A percentile compares a stretch with the other conserved stretches of the same genome.
phyloP scores from a whole-genome alignment of 2,797 vertebrate species.

The Alcedo atthis region DNA sequence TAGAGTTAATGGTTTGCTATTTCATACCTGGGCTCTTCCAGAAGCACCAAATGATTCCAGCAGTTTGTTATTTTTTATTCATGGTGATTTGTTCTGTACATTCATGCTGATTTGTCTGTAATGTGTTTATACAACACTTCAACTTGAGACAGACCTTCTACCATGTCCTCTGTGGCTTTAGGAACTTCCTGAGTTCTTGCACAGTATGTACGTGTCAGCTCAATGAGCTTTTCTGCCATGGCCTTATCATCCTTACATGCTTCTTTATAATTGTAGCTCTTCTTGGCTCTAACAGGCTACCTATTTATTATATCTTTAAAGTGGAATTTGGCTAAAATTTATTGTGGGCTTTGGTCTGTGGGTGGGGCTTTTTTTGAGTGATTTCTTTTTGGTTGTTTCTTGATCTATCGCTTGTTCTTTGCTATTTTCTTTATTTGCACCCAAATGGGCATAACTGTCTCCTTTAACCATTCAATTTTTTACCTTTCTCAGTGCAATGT shows the following conservation, averaged over 20 bases:
- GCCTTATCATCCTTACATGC: background rate
- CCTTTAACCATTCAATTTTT: background rate
- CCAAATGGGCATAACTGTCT: background rate
- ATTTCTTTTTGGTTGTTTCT: background rate
- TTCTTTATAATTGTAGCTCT: background rate
- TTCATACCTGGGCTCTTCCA: background rate
- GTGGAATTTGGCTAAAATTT: background rate
- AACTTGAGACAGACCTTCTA: background rate
- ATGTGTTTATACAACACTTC: background rate
- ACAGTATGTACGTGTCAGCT: background rate
- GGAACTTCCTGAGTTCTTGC: background rate
- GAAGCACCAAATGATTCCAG: background rate
- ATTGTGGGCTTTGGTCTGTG: background rate
- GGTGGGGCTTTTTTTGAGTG: background rate
- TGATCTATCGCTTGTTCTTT: background rate
- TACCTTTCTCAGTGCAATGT: background rate
- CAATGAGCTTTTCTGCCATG: background rate
- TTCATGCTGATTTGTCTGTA: background rate
- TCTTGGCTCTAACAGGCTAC: background rate
- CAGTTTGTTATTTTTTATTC: background rate
- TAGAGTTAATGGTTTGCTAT: background rate
- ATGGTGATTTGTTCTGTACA: background rate
- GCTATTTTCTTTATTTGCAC: background rate
- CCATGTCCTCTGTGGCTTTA: background rate
- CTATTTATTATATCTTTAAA: background rate